Percentiles rank a stretch among this genome's conserved stretches.
These are phyloP conservation scores for Psittacus erithacus DNA, from an alignment of 2,113 vertebrate species.

Conservation along the genomic window DNA sequence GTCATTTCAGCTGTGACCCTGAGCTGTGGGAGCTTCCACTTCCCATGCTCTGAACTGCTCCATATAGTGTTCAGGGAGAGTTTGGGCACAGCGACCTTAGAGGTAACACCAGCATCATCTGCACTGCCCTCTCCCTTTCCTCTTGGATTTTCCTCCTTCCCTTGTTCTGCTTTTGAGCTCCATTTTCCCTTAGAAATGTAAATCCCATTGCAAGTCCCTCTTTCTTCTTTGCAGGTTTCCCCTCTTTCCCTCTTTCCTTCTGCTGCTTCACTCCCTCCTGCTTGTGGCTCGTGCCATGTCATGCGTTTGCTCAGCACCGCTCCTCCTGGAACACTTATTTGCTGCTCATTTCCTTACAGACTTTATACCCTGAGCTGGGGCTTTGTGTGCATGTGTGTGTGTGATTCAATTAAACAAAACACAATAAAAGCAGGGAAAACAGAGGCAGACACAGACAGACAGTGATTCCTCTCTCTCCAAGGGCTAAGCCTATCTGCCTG, in stretches of 20 bases:
- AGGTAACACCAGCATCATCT: not conserved
- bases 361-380: not conserved
- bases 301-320: not conserved
- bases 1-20: not conserved
- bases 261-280: not conserved
- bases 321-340: slow-evolving; percentile 2
- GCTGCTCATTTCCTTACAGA: not conserved
- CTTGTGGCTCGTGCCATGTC: not conserved
- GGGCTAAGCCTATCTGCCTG: slow-evolving; percentile 1
- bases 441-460: slow-evolving; percentile 4
- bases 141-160: not conserved
- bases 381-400: slow-evolving; percentile 55
- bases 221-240: not conserved
- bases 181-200: not conserved
- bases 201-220: not conserved
- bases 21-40: not conserved
- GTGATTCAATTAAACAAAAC: slow-evolving; percentile 66
- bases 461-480: slow-evolving; percentile 6
- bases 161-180: not conserved
- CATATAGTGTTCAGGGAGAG: not conserved
- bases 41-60: not conserved
- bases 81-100: not conserved
- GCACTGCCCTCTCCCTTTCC: not conserved
- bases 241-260: not conserved
- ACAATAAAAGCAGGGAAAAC: slow-evolving; percentile 52